Base-by-base conservation (phyloP, 2,888 invertebrate genomes). In the Drosophila tanythrix region DNA sequence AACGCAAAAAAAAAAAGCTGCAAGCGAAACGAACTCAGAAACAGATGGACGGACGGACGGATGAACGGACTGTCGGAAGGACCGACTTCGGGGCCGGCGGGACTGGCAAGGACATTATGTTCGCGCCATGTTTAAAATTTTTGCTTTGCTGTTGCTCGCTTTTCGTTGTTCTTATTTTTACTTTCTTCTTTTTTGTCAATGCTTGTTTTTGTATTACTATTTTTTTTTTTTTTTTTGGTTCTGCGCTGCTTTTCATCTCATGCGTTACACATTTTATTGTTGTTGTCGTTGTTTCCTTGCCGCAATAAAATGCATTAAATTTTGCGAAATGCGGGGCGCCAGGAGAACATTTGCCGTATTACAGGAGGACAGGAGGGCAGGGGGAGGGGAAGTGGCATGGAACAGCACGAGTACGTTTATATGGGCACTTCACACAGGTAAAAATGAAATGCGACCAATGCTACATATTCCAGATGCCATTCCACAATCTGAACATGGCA, bases 71-170 rank as follows among this genome's bases (percentile, higher is more conserved):
- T 36, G 56, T 27, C 52, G 59, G 64, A 36, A 63, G 63, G 59
- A 59, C 46, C 56, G 61, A 53, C 38, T 40, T 61, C 51, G 65
- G 66, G 62, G 55, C 46, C 21, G 63, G 55, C 52, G 64, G 62
- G 67, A 81, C 71, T 79, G 79, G 80, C 83, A 85, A 88, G 91
- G 90, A 92, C 92, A 92, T 92, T 91, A 92, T 92, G 92, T 92
- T 92, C 90, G 90, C 91, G 91, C 91, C 91, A 91, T 92, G 91
- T 92, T 91, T 83, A 82, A 84, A 81, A 82, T 87, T 86, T 75
- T 67, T 82, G 68, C 71, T 60, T 73, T 68, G 61, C 73, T 75
- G 63, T 59, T 74, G 62, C 43, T 76, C 73, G 74, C 53, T 71
- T 71, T 66, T 74, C 75, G 63, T 78, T 75, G 57, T 82, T 74